Percentiles rank a stretch among this genome's conserved stretches.
These are phyloP conservation scores for Engystomops pustulosus DNA, from an alignment of 2,113 vertebrate species.

Conservation along the genomic window DNA sequence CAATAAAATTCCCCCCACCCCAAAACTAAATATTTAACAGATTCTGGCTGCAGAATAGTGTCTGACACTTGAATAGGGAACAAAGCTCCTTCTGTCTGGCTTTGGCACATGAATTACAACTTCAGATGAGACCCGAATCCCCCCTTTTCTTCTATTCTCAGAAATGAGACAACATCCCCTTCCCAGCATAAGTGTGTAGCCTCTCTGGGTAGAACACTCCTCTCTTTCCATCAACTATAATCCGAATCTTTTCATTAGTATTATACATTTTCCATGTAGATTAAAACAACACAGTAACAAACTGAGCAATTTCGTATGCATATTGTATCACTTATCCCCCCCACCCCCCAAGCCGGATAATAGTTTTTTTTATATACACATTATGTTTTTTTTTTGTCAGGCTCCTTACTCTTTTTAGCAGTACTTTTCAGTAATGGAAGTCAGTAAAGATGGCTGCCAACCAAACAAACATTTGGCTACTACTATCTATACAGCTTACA, in stretches of 20 bases:
- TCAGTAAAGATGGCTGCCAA: no score
- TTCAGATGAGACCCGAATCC: background rate
- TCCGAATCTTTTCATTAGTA: background rate
- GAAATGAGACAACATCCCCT: conserved; percentile 25
- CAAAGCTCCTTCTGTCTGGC: conserved; percentile 45
- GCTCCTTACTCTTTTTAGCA: no score
- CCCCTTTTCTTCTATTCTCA: conserved; percentile 7
- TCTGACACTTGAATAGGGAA: conserved; percentile 49
- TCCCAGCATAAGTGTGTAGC: background rate
- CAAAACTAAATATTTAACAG: conserved; percentile 49
- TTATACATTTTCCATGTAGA: no score
- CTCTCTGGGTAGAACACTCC: background rate
- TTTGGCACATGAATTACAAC: conserved; percentile 34
- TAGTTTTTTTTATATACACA: no score
- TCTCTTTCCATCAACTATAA: background rate
- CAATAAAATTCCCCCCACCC: background rate
- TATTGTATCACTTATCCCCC: no score
- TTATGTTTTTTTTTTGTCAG: no score
- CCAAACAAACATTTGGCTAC: no score
- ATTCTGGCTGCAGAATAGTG: conserved; percentile 24
- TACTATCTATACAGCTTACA: no score
- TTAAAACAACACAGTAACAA: no score
- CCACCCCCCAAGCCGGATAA: no score
- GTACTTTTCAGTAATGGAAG: no score
- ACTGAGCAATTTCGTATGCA: no score